Conservation (phyloP, 2,113 vertebrate genomes). For the Larimichthys polyactis region DNA sequence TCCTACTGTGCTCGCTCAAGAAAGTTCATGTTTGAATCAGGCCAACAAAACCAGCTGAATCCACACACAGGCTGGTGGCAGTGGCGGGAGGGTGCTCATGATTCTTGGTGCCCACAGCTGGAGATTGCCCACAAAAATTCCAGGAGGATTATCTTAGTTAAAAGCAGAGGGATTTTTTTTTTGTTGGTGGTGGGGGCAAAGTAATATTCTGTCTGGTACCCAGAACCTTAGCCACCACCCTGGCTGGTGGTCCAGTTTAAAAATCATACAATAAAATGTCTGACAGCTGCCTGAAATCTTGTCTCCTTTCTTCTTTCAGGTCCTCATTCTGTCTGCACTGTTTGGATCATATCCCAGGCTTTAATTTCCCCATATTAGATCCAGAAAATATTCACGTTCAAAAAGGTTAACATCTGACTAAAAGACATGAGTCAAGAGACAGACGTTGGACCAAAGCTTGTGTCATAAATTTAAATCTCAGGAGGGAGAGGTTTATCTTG, state of each 20-base stretch:
- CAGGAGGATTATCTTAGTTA: conserved; percentile 37
- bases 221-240: conserved; percentile 10
- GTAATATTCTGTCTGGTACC: conserved; percentile 16
- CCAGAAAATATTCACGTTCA: conserved; percentile 4
- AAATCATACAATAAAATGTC: conserved; percentile 44
- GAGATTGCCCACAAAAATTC: conserved; percentile 39
- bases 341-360: conserved; percentile 5
- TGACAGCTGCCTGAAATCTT: conserved; percentile 28
- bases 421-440: background rate
- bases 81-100: conserved; percentile 19
- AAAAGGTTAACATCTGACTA: background rate
- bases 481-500: conserved; percentile 25
- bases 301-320: background rate
- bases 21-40: background rate
- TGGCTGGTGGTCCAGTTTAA: conserved; percentile 30
- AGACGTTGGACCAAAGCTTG: background rate
- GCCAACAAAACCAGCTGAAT: conserved; percentile 6
- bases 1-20: background rate
- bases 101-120: conserved; percentile 31
- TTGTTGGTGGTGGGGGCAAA: background rate
- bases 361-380: conserved; percentile 30
- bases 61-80: background rate
- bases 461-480: background rate
- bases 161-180: background rate
- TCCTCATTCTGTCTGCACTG: background rate